phyloP scores from a whole-genome alignment of 2,113 vertebrate genomes.

The Synodontis membranacea region DNA sequence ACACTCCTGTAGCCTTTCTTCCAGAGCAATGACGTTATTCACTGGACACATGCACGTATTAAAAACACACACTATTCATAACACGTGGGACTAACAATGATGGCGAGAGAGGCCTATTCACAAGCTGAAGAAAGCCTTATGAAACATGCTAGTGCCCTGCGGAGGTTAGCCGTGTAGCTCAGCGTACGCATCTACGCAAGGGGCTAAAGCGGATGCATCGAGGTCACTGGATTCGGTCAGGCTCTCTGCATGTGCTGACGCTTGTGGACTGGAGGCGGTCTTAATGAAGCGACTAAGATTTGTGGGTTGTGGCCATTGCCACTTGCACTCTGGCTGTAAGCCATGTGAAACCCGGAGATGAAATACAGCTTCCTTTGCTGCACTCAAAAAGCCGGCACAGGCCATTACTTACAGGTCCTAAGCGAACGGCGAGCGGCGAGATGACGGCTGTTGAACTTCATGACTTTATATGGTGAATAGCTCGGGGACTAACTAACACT shows the following conservation, averaged over 20 bases:
- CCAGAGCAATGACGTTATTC: conserved; percentile 73
- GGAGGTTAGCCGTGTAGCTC: background rate
- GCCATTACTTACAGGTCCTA: conserved; percentile 28
- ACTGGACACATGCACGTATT: conserved; percentile 66
- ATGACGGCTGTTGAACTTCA: conserved; percentile 23
- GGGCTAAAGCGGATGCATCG: conserved; percentile 60
- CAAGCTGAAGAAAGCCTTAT: conserved; percentile 47
- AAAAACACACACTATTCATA: conserved; percentile 70
- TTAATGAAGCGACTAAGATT: conserved; percentile 57
- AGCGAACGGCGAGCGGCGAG: conserved; percentile 8
- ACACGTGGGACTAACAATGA: conserved; percentile 61
- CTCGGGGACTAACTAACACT: conserved; percentile 6
- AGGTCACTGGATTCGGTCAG: conserved; percentile 56
- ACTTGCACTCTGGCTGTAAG: conserved; percentile 40
- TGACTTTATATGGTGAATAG: conserved; percentile 44
- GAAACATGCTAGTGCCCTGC: conserved; percentile 23
- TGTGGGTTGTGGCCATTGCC: conserved; percentile 40
- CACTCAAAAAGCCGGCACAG: conserved; percentile 7
- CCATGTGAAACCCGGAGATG: conserved; percentile 43
- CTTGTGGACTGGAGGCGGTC: conserved; percentile 50
- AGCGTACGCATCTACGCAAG: background rate
- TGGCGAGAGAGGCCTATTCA: conserved; percentile 43
- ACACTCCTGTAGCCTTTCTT: conserved; percentile 70
- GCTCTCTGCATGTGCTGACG: conserved; percentile 51
- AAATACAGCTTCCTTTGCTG: conserved; percentile 37